These are phyloP conservation scores for Chlorops oryzae DNA, from an alignment of 1,140 invertebrate species.

Conservation along the genomic window DNA sequence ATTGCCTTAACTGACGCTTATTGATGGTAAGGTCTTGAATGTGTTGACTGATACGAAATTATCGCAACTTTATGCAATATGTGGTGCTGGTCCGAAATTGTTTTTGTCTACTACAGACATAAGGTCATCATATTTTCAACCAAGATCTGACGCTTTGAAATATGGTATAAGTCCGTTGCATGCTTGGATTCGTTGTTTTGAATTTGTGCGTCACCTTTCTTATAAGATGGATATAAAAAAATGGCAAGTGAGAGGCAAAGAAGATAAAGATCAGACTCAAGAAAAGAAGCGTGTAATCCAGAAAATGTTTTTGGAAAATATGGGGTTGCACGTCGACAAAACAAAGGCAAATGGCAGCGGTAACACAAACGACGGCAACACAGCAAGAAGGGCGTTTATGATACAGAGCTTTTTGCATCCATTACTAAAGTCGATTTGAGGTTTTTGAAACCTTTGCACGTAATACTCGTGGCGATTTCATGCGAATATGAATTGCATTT, in stretches of 20 bases:
- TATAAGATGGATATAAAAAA: conserved; percentile 17
- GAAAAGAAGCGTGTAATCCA: conserved; percentile 14
- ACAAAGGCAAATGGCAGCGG: conserved; percentile 16
- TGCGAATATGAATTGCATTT: conserved; percentile 7
- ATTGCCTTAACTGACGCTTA: conserved; percentile 4
- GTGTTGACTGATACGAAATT: conserved; percentile 7
- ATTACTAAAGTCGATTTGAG: conserved; percentile 3
- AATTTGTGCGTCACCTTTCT: conserved; percentile 17
- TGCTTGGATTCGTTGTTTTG: conserved; percentile 18
- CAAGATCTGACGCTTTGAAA: conserved; percentile 7
- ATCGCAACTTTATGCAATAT: conserved; percentile 9
- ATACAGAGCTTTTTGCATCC: conserved; percentile 2
- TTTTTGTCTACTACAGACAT: conserved; percentile 7
- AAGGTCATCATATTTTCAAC: not conserved
- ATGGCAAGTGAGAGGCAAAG: conserved; percentile 11
- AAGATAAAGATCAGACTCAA: conserved; percentile 8
- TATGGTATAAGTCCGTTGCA: conserved; percentile 15
- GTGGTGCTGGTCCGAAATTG: conserved; percentile 2
- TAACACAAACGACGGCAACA: conserved; percentile 9
- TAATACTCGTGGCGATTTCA: conserved; percentile 6
- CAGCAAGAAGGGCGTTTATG: conserved; percentile 3
- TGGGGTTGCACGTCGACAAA: conserved; percentile 15
- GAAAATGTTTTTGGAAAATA: conserved; percentile 11
- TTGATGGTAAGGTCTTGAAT: conserved; percentile 9
- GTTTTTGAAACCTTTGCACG: conserved; percentile 6